Percentiles rank a stretch among this genome's conserved stretches.
phyloP scores from a whole-genome alignment of 2,888 invertebrate genomes.

The Venustoraphidia nigricollis region DNA sequence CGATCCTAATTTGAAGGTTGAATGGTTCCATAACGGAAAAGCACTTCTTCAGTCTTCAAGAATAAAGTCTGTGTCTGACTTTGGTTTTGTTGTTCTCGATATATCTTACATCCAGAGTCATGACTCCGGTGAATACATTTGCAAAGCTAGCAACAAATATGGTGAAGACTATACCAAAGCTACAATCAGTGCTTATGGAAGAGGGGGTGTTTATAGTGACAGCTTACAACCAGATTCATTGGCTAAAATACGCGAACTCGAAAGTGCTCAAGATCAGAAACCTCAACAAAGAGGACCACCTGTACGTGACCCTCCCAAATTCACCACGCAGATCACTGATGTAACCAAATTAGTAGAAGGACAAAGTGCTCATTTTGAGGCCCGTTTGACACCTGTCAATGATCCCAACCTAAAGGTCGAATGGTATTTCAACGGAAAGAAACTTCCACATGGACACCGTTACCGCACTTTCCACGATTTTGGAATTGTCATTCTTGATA shows the following conservation, averaged over 20 bases:
- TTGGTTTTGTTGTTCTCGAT: slow-evolving; percentile 88
- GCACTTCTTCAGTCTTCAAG: slow-evolving; percentile 78
- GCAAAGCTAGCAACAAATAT: slow-evolving; percentile 80
- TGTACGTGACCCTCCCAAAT: slow-evolving; percentile 72
- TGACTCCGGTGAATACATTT: slow-evolving; percentile 86
- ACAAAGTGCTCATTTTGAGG: slow-evolving; percentile 88
- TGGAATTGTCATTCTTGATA: slow-evolving; percentile 90
- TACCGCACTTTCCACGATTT: slow-evolving; percentile 97
- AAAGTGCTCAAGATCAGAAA: slow-evolving; percentile 54
- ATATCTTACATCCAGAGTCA: slow-evolving; percentile 88
- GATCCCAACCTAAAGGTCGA: slow-evolving; percentile 91
- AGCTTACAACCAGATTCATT: slow-evolving; percentile 83
- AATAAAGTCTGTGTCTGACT: slow-evolving; percentile 87
- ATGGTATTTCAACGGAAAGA: slow-evolving; percentile 89
- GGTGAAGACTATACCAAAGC: slow-evolving; percentile 81
- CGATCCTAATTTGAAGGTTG: slow-evolving; percentile 84
- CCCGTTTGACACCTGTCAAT: slow-evolving; percentile 80
- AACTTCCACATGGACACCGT: slow-evolving; percentile 85
- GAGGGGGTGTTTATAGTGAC: slow-evolving; percentile 75
- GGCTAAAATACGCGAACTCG: slow-evolving; percentile 74
- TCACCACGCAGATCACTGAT: slow-evolving; percentile 74
- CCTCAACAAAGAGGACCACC: slow-evolving; percentile 45
- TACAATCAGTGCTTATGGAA: slow-evolving; percentile 69
- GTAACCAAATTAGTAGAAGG: slow-evolving; percentile 82
- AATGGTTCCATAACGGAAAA: slow-evolving; percentile 93